These are phyloP conservation scores for Sinocyclocheilus grahami DNA, from an alignment of 2,113 vertebrate genomes.

Conservation along the genomic window DNA sequence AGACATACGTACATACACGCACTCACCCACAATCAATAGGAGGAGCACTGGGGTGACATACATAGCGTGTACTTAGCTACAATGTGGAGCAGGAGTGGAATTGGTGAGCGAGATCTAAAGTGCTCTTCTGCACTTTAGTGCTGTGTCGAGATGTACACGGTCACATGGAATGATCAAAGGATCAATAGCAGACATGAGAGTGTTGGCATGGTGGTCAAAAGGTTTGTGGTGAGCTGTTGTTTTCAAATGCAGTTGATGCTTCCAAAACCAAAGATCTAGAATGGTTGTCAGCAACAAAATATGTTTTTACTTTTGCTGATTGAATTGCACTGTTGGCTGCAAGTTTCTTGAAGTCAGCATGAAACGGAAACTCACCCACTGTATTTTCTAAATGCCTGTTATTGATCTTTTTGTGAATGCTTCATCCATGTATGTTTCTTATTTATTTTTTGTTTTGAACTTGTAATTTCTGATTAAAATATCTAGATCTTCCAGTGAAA, in stretches of 20 bases:
- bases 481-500: background rate
- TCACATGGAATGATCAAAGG: background rate
- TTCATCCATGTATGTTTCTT: background rate
- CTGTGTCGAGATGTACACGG: constrained; percentile 25
- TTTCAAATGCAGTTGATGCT: background rate
- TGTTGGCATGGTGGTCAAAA: background rate
- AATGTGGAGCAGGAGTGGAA: constrained; percentile 28
- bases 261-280: background rate
- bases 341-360: background rate
- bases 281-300: background rate
- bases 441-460: background rate
- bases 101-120: constrained; percentile 4
- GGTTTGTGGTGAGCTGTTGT: constrained; percentile 14
- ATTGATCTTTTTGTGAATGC: background rate
- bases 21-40: constrained; percentile 30
- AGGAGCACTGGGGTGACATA: constrained; percentile 29
- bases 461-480: background rate
- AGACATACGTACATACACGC: constrained; percentile 32
- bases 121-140: constrained; percentile 4
- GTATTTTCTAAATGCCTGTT: background rate
- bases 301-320: background rate
- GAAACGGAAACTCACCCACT: background rate
- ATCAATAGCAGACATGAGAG: background rate
- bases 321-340: background rate
- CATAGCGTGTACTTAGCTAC: constrained; percentile 12